Base-by-base conservation (phyloP, 2,888 invertebrate species). In the Hybos culiciformis region DNA sequence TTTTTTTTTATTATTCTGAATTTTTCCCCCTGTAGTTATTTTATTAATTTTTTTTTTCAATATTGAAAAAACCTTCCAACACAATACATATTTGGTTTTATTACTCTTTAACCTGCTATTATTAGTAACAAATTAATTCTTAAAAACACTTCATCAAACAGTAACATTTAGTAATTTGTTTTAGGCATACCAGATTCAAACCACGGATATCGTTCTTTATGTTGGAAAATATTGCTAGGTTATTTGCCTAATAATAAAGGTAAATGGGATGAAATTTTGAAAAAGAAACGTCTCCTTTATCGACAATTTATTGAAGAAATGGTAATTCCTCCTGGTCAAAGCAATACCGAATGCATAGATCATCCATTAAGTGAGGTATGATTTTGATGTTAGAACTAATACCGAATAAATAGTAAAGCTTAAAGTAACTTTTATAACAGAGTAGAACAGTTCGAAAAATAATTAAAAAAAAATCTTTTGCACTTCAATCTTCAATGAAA, bases 311-410 rank as follows among this genome's bases (percentile, higher is more conserved):
- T 90, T 51, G 86, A 86, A 60, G 92, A 92, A 67, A 78, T 93
- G 60, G 84, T 92, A 45, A 81, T 90, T 3, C 81, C 82, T 46
- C 91, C 91, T 0, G 87, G 87, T 31, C 75, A 70, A 44, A 63
- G 69, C 15, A 70, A 71, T 52, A 70, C 71, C 14, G 53, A 55
- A 39, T 53, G 54, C 11, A 54, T 55, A 31, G 90, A 91, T 63
- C 87, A 98, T 75, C 98, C 97, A 0, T 68, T 98, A 41, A 94
- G 87, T 62, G 81, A 86, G n/a, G 29, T n/a, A 29, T n/a, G n/a
- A n/a, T n/a, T n/a, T n/a, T n/a, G n/a, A n/a, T n/a, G n/a, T n/a
- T n/a, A n/a, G n/a, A n/a, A n/a, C n/a, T n/a, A n/a, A n/a, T n/a
- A n/a, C n/a, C n/a, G n/a, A n/a, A n/a, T n/a, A n/a, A n/a, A n/a